Evolutionary conservation across 2,797 vertebrate species (phyloP).

Genomic region (Leontocebus nigricollis): DNA sequence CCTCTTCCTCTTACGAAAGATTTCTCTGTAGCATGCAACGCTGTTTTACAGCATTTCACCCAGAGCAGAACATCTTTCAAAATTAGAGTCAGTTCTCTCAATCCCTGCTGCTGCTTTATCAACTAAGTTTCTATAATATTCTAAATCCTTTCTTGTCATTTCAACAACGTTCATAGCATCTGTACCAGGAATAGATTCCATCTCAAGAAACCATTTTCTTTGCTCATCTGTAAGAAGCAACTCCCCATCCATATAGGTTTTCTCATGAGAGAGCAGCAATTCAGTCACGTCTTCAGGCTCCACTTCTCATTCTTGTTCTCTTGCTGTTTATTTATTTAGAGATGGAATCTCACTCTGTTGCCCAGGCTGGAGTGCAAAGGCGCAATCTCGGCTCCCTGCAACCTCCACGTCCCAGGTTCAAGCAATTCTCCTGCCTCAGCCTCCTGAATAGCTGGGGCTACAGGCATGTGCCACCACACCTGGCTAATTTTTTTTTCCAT

Average conservation of each 20-base stretch:
- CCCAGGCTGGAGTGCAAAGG: no score
- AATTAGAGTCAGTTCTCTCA: background rate
- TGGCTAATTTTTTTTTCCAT: no score
- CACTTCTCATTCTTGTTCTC: background rate
- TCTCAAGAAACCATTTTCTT: background rate
- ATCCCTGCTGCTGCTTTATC: background rate
- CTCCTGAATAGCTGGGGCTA: no score
- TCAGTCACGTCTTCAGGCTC: background rate
- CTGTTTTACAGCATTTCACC: background rate
- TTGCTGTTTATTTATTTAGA: background rate
- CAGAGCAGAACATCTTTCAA: background rate
- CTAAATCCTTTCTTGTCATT: background rate
- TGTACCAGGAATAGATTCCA: background rate
- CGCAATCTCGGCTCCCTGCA: fast-evolving
- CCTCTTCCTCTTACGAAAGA: background rate
- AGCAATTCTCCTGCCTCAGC: no score
- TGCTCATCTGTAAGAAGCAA: background rate
- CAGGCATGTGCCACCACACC: no score
- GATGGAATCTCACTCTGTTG: no score
- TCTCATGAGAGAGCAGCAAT: background rate
- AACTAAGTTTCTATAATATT: background rate
- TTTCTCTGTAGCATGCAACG: background rate
- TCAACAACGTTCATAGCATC: background rate
- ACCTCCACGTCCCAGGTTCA: no score
- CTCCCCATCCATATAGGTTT: background rate